A percentile compares a stretch with the other conserved stretches of the same genome.
These are phyloP conservation scores for Heterocephalus glaber DNA, from an alignment of 2,113 vertebrate genomes.

Conservation along the genomic window DNA sequence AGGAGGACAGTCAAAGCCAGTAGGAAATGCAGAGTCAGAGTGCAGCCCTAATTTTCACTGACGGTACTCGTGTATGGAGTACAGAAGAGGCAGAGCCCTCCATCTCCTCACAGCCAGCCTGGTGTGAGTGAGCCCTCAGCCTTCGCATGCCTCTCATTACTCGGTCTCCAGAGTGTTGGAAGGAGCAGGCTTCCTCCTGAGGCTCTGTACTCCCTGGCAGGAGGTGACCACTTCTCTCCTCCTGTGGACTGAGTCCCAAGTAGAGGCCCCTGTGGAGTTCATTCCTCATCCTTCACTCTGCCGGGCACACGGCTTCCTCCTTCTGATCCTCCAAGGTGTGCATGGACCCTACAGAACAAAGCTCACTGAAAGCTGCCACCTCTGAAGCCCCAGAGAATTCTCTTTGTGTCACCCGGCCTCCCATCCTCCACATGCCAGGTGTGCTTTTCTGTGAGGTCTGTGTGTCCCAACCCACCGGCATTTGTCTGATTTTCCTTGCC, in stretches of 20 bases:
- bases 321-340: neutral
- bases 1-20: neutral
- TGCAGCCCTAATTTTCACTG: neutral
- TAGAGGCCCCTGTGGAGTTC: neutral
- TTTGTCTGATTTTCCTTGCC: neutral
- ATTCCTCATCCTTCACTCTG: neutral
- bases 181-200: neutral
- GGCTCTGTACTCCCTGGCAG: neutral
- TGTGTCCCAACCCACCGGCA: neutral
- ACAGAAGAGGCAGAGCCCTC: neutral
- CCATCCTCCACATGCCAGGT: rapidly evolving
- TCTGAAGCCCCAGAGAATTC: neutral
- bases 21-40: neutral
- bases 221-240: neutral
- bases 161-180: neutral
- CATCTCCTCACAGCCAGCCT: neutral
- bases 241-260: no score
- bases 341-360: neutral
- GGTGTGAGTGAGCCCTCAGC: neutral
- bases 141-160: neutral
- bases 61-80: neutral
- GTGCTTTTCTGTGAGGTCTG: neutral
- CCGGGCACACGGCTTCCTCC: neutral
- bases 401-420: neutral
- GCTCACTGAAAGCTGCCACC: neutral